Percentiles rank a stretch among this genome's conserved stretches.
phyloP scores from a whole-genome alignment of 1,140 invertebrate species.

The Leptinotarsa lineolata region DNA sequence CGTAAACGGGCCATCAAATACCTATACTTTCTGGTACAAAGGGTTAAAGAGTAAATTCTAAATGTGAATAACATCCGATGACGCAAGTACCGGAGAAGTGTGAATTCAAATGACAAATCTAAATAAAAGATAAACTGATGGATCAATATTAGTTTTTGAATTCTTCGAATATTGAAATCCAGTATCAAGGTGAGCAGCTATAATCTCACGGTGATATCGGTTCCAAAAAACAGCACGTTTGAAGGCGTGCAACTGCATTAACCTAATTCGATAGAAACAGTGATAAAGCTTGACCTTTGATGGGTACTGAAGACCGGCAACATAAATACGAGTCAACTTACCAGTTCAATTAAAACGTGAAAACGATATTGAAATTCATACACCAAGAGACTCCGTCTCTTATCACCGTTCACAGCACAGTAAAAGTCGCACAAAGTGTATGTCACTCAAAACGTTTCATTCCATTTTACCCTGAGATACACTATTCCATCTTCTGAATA shows the following conservation, averaged over 20 bases:
- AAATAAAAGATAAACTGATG: neutral
- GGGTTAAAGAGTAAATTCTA: neutral
- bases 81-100: neutral
- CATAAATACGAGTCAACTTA: neutral
- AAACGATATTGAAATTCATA: neutral
- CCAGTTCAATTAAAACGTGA: conserved; percentile 1
- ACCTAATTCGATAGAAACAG: neutral
- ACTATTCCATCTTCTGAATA: neutral
- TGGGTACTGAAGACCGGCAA: neutral
- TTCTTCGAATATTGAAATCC: neutral
- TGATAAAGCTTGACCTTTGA: neutral
- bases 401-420: conserved; percentile 1
- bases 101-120: neutral
- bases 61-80: neutral
- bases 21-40: too few species aligned
- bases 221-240: neutral
- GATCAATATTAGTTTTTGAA: neutral
- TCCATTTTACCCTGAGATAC: neutral
- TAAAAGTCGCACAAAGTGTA: neutral
- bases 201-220: neutral
- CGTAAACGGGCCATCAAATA: too few species aligned
- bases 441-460: neutral
- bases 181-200: neutral
- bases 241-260: conserved; percentile 1
- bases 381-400: neutral